Conservation (phyloP, 2,888 invertebrate species). For the Peribatodes rhomboidaria region DNA sequence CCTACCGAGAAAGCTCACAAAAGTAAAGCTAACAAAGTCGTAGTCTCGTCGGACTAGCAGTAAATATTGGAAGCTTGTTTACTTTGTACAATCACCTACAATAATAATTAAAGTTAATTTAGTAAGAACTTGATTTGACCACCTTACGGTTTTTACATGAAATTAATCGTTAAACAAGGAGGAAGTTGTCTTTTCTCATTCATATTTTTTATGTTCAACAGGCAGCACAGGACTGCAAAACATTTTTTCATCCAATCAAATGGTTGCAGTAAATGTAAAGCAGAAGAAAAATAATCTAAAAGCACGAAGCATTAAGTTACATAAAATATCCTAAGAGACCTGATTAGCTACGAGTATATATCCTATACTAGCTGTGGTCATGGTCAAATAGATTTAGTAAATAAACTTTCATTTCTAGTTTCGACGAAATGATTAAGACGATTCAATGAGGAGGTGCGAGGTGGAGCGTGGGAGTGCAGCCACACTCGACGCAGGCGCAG, state of each 20-base stretch:
- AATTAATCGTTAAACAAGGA: not conserved
- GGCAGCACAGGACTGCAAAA: too few species aligned
- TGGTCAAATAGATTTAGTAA: too few species aligned
- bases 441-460: constrained; percentile 53
- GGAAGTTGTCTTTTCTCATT: not conserved
- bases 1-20: constrained; percentile 36
- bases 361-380: too few species aligned
- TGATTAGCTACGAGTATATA: too few species aligned
- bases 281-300: too few species aligned
- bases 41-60: constrained; percentile 2
- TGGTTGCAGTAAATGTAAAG: too few species aligned
- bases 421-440: constrained; percentile 32
- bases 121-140: not conserved
- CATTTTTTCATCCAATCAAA: too few species aligned
- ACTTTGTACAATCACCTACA: constrained; percentile 7
- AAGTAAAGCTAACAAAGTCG: constrained; percentile 36
- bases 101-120: not conserved
- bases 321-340: too few species aligned
- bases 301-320: too few species aligned
- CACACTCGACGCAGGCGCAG: constrained; percentile 52
- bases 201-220: too few species aligned
- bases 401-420: not conserved
- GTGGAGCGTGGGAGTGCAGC: constrained; percentile 65
- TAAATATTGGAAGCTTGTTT: constrained; percentile 21
- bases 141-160: not conserved